A percentile compares a stretch with the other conserved stretches of the same genome.
These are phyloP conservation scores for Metacarcinus magister DNA, from an alignment of 2,888 invertebrate genomes.

Conservation along the genomic window DNA sequence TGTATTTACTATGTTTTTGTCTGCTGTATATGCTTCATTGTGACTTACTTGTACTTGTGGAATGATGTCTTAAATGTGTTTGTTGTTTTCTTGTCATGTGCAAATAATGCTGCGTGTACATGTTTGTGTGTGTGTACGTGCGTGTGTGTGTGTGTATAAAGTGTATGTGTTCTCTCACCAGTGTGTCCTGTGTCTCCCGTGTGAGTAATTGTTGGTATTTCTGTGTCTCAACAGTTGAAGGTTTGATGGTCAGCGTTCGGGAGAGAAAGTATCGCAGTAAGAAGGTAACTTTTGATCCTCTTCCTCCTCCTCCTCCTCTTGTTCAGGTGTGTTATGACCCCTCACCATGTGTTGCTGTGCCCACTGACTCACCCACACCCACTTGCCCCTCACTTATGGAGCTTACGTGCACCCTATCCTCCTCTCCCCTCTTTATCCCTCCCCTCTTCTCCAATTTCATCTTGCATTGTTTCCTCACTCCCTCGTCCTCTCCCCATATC, in stretches of 20 bases:
- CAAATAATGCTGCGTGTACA: background rate
- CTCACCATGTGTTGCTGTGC: background rate
- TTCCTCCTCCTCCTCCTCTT: background rate
- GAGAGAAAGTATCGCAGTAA: conserved; percentile 70
- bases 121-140: background rate
- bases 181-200: conserved; percentile 27
- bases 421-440: background rate
- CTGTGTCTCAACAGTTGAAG: conserved; percentile 79
- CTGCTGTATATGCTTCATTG: background rate
- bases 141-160: background rate
- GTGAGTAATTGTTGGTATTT: conserved; percentile 74
- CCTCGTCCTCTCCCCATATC: background rate
- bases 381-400: background rate
- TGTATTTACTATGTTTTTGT: background rate
- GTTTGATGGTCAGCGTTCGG: conserved; percentile 74
- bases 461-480: conserved; percentile 31
- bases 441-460: conserved; percentile 6
- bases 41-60: background rate
- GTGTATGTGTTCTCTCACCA: conserved; percentile 35
- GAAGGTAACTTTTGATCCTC: conserved; percentile 65
- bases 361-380: background rate
- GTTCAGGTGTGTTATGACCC: conserved; percentile 47
- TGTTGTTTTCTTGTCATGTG: background rate
- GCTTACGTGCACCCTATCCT: background rate
- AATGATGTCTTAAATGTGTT: background rate